phyloP scores from a whole-genome alignment of 1,140 invertebrate species.

The Zaprionus africanus region DNA sequence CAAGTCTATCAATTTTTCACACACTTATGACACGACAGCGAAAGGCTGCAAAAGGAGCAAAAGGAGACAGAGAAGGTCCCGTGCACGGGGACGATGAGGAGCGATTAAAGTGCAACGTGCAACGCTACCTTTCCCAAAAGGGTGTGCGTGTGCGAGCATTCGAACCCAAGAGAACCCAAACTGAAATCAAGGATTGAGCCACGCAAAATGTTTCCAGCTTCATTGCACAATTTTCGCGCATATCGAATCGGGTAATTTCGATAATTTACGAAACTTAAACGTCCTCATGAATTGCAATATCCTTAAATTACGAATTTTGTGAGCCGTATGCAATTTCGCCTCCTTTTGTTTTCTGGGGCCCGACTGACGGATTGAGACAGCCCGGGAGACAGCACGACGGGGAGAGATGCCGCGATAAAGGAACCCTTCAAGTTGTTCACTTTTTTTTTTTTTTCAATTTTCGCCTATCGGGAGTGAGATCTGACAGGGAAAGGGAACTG shows the following conservation, averaged over 20 bases:
- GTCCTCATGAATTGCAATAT: constrained; percentile 65
- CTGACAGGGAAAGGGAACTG: background rate
- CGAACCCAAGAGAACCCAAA: too few relatives aligned
- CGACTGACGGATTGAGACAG: constrained; percentile 14
- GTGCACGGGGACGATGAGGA: constrained; percentile 30
- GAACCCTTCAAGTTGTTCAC: background rate
- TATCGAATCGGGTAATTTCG: constrained; percentile 71
- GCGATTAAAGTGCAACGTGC: constrained; percentile 52
- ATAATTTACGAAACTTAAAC: constrained; percentile 69
- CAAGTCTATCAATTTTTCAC: constrained; percentile 83
- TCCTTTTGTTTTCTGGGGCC: background rate
- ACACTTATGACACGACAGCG: constrained; percentile 68
- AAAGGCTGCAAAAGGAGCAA: constrained; percentile 53
- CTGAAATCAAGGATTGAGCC: constrained; percentile 37
- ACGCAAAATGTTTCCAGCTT: constrained; percentile 71
- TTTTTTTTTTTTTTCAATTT: background rate
- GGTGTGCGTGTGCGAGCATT: constrained; percentile 20
- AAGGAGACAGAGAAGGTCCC: background rate
- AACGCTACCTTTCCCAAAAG: constrained; percentile 42
- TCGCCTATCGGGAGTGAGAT: background rate
- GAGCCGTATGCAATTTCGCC: constrained; percentile 11
- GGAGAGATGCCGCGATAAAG: background rate
- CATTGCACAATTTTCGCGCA: constrained; percentile 76
- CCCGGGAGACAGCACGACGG: background rate
- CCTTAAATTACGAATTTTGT: constrained; percentile 70